These are phyloP conservation scores for Cyaniris semiargus DNA, from an alignment of 2,888 invertebrate genomes.

Conservation along the genomic window DNA sequence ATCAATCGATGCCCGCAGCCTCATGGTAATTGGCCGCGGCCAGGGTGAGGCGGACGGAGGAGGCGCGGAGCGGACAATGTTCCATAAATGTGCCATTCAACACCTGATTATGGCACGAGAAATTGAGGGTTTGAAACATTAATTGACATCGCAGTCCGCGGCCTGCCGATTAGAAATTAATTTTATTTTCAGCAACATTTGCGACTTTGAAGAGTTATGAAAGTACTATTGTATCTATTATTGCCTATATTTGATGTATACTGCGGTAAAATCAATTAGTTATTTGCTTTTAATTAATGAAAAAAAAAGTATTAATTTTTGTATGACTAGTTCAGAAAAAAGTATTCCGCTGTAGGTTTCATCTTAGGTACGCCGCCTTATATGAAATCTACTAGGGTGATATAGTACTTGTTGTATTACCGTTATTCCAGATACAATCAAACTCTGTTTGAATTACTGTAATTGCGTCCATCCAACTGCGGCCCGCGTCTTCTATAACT, in stretches of 20 bases:
- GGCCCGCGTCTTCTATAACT: background rate
- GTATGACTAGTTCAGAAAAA: background rate
- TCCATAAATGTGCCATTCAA: background rate
- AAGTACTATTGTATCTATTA: background rate
- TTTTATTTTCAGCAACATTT: background rate
- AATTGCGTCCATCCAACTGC: slow-evolving; percentile 7
- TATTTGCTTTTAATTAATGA: too few species aligned
- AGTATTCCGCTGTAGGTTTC: background rate
- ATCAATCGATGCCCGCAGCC: slow-evolving; percentile 22
- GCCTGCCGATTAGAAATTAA: background rate
- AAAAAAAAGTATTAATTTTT: too few species aligned
- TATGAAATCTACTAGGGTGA: background rate
- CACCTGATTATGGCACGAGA: background rate
- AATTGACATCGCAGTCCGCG: background rate
- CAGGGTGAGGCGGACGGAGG: background rate
- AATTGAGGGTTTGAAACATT: background rate
- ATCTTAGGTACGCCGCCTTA: background rate
- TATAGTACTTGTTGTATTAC: slow-evolving; percentile 24
- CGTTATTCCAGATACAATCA: slow-evolving; percentile 19
- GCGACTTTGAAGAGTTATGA: background rate
- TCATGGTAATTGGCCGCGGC: slow-evolving; percentile 19
- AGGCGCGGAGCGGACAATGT: slow-evolving; percentile 2
- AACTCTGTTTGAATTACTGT: slow-evolving; percentile 15
- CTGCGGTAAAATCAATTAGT: too few species aligned
- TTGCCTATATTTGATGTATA: background rate